phyloP scores from a whole-genome alignment of 2,888 invertebrate species.

The Aleiodes leptofemur region DNA sequence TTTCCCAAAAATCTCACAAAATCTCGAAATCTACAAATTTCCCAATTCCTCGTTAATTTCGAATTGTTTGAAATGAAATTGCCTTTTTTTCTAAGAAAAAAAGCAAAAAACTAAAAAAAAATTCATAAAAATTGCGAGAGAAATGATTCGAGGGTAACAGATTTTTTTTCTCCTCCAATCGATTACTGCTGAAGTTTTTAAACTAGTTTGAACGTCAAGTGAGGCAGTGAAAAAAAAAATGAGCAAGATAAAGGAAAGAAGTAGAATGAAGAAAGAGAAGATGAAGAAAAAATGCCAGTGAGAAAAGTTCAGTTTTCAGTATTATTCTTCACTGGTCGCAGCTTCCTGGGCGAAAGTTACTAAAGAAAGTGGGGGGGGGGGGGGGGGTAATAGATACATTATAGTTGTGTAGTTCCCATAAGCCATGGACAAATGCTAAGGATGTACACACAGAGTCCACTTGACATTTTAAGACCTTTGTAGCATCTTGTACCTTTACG shows the following conservation, averaged over 20 bases:
- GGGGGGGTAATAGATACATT: constrained; percentile 7
- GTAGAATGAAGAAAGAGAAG: not conserved
- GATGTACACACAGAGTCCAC: constrained; percentile 46
- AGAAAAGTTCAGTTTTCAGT: constrained; percentile 28
- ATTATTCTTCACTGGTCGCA: constrained; percentile 11
- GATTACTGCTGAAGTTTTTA: constrained; percentile 12
- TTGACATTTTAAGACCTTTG: constrained; percentile 58
- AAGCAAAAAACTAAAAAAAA: too few species aligned
- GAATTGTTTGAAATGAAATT: too few species aligned
- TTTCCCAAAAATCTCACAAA: too few species aligned
- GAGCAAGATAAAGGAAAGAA: constrained; percentile 14
- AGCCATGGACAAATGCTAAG: constrained; percentile 30
- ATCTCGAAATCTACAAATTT: too few species aligned
- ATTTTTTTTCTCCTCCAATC: constrained; percentile 17
- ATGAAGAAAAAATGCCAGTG: constrained; percentile 18
- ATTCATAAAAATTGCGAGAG: too few species aligned
- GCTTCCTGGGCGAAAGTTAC: not conserved
- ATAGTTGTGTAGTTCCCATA: not conserved
- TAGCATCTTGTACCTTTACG: constrained; percentile 39
- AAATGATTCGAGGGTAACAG: too few species aligned
- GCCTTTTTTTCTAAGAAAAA: too few species aligned
- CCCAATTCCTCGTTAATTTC: too few species aligned
- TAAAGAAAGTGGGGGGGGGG: too few species aligned
- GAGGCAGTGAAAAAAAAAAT: constrained; percentile 43
- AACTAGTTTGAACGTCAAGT: constrained; percentile 37